These are phyloP conservation scores for Theristicus caerulescens DNA, from an alignment of 2,113 vertebrate genomes.

Conservation along the genomic window DNA sequence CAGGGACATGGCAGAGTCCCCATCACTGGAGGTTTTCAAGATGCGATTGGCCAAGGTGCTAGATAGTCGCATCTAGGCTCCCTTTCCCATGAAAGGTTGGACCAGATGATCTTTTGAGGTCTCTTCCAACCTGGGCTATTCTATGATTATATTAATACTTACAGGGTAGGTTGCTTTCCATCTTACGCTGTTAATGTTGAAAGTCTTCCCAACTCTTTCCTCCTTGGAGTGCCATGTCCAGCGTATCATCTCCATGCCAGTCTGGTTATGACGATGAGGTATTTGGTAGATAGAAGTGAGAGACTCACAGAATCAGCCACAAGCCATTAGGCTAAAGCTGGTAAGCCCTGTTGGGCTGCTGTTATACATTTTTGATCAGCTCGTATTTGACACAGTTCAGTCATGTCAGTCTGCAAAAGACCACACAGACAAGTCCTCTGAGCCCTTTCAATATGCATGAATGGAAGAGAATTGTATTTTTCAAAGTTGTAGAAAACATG, in stretches of 20 bases:
- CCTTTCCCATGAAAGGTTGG: background rate
- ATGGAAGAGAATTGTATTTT: background rate
- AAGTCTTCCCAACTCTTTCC: background rate
- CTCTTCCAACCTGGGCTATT: background rate
- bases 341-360: background rate
- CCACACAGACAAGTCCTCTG: background rate
- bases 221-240: background rate
- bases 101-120: background rate
- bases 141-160: background rate
- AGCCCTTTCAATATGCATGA: background rate
- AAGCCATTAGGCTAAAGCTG: background rate
- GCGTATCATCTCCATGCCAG: rapidly evolving
- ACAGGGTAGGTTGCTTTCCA: background rate
- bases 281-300: background rate
- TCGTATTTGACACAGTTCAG: background rate
- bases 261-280: background rate
- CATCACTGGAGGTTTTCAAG: background rate
- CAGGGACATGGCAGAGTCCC: background rate
- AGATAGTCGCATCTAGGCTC: background rate
- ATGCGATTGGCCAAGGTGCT: background rate
- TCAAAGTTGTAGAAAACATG: background rate
- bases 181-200: background rate
- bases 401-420: background rate
- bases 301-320: background rate
- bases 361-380: background rate